Percentiles rank a stretch among this genome's conserved stretches.
These are phyloP conservation scores for Nomada ferruginata DNA, from an alignment of 2,888 invertebrate genomes.

Conservation along the genomic window DNA sequence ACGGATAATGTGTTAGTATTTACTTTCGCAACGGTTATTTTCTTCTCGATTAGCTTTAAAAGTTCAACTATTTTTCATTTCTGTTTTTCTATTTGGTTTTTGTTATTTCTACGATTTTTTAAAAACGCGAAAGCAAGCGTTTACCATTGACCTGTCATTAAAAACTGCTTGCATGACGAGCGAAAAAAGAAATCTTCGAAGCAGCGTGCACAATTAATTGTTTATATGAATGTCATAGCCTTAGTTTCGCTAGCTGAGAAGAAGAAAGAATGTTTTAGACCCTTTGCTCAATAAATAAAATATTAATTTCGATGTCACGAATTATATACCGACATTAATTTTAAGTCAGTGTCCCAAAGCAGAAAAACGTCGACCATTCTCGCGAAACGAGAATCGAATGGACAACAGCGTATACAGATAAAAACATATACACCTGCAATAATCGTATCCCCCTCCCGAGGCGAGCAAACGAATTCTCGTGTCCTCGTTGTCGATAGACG, in stretches of 20 bases:
- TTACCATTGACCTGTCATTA: not conserved
- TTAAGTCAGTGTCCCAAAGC: conserved; percentile 52
- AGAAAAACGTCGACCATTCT: conserved; percentile 41
- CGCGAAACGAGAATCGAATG: conserved; percentile 35
- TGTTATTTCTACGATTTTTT: not conserved
- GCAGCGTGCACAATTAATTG: conserved; percentile 64
- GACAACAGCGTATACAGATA: conserved; percentile 13
- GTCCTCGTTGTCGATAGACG: conserved; percentile 21
- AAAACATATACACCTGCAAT: conserved; percentile 1
- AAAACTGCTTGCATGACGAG: not conserved
- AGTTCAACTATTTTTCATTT: not conserved
- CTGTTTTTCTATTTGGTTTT: too few relatives aligned
- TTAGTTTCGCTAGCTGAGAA: conserved; percentile 77
- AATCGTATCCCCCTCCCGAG: conserved; percentile 11
- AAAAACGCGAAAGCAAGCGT: conserved; percentile 5
- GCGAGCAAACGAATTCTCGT: conserved; percentile 22
- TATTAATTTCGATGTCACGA: conserved; percentile 55
- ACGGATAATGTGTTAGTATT: conserved; percentile 37
- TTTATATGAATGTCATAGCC: conserved; percentile 72
- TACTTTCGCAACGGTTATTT: not conserved
- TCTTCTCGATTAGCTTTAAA: conserved; percentile 22
- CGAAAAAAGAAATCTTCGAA: conserved; percentile 50
- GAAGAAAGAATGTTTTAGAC: conserved; percentile 73
- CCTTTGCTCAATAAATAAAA: conserved; percentile 77
- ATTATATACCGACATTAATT: conserved; percentile 40